phyloP scores from a whole-genome alignment of 2,888 invertebrate genomes.

The Ephialtes manifestator region DNA sequence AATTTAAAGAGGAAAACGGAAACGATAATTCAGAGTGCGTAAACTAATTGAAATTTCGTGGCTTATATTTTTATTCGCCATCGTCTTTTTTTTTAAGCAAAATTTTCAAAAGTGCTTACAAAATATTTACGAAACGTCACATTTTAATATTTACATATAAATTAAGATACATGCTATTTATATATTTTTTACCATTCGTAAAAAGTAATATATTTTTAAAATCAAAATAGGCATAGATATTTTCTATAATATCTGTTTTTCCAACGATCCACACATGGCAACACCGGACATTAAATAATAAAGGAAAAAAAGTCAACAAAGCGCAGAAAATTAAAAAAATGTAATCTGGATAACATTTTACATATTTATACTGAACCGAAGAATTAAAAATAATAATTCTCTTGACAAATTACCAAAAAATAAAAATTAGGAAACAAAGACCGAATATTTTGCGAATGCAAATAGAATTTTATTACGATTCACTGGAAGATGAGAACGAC shows the following conservation, averaged over 20 bases:
- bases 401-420: background rate
- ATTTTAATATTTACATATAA: background rate
- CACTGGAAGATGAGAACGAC: background rate
- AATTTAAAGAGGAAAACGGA: slow-evolving; percentile 3
- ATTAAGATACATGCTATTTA: too few relatives aligned
- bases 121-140: background rate
- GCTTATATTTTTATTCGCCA: too few relatives aligned
- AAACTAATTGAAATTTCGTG: background rate
- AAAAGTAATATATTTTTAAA: too few relatives aligned
- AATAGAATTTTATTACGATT: background rate
- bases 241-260: too few relatives aligned
- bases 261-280: too few relatives aligned
- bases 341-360: too few relatives aligned
- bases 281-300: too few relatives aligned
- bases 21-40: background rate
- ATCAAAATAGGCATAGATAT: too few relatives aligned
- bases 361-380: too few relatives aligned
- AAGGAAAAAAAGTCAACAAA: too few relatives aligned
- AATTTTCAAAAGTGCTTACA: background rate
- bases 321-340: too few relatives aligned
- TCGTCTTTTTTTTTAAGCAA: background rate
- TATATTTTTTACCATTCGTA: too few relatives aligned
- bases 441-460: background rate
- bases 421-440: background rate
- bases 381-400: background rate